Evolutionary conservation across 2,888 invertebrate genomes (phyloP).

Genomic region (Griposia aprilina): DNA sequence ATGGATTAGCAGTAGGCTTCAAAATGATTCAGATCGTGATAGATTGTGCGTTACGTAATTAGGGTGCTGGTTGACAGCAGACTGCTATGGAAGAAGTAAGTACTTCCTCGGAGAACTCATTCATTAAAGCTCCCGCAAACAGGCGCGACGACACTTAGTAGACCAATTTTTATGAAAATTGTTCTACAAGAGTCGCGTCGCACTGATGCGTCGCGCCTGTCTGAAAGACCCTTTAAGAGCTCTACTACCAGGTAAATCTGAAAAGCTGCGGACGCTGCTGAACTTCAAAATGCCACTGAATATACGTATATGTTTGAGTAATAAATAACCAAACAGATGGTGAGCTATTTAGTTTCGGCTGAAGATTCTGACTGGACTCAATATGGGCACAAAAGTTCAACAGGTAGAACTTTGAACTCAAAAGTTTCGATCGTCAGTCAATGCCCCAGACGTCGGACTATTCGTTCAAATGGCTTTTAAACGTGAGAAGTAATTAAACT

Average conservation of each 20-base stretch:
- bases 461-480: slow-evolving; percentile 24
- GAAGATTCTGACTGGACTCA: background rate
- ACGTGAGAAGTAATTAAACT: slow-evolving; percentile 20
- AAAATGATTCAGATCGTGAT: too few species aligned
- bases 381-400: slow-evolving; percentile 25
- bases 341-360: slow-evolving; percentile 19
- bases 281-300: slow-evolving; percentile 4
- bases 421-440: slow-evolving; percentile 31
- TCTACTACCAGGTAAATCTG: background rate
- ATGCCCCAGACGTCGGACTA: slow-evolving; percentile 11
- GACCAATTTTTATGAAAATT: too few species aligned
- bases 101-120: background rate
- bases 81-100: background rate
- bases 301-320: background rate
- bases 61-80: background rate
- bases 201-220: too few species aligned
- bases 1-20: too few species aligned
- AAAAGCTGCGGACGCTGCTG: background rate
- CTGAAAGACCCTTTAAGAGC: background rate
- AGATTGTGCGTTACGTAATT: too few species aligned
- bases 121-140: background rate
- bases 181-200: too few species aligned
- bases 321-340: background rate
- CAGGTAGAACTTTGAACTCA: slow-evolving; percentile 38
- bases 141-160: too few species aligned